Evolutionary conservation across 2,113 vertebrate genomes (phyloP).

Genomic region (Xiphophorus maculatus): DNA sequence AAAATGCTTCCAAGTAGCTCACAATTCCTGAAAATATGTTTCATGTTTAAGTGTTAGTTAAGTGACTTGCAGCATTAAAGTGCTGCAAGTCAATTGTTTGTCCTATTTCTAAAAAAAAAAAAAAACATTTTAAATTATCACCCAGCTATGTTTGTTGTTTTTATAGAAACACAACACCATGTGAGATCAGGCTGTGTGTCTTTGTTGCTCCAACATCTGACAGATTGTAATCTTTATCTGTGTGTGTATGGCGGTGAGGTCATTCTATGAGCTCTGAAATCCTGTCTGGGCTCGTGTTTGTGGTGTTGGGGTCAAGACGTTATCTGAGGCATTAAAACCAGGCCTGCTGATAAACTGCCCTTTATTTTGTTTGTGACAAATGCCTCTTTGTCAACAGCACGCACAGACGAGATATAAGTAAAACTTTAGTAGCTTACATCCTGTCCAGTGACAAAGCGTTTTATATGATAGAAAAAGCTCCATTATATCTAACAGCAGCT

Average conservation of each 20-base stretch:
- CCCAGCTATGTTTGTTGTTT: neutral
- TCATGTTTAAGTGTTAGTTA: too few relatives aligned
- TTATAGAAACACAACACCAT: too few relatives aligned
- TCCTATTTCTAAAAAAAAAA: neutral
- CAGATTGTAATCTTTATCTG: too few relatives aligned
- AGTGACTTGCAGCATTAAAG: too few relatives aligned
- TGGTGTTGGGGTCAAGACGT: conserved; percentile 21
- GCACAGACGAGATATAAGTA: neutral
- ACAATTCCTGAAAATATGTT: too few relatives aligned
- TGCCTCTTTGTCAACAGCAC: neutral
- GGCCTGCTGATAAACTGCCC: conserved; percentile 24
- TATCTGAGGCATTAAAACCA: conserved; percentile 23
- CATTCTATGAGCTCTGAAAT: neutral
- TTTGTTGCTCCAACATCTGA: too few relatives aligned
- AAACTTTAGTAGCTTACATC: conserved; percentile 8
- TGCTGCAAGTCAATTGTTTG: neutral
- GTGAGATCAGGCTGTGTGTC: too few relatives aligned
- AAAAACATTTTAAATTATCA: neutral
- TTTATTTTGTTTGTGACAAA: conserved; percentile 20
- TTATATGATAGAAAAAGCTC: too few relatives aligned
- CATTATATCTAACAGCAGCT: too few relatives aligned
- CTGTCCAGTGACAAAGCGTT: neutral
- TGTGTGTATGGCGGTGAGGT: too few relatives aligned
- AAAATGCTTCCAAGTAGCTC: too few relatives aligned
- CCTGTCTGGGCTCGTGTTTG: neutral